A percentile compares a stretch with the other conserved stretches of the same genome.
phyloP scores from a whole-genome alignment of 2,888 invertebrate species.

The Oligia fasciuncula region DNA sequence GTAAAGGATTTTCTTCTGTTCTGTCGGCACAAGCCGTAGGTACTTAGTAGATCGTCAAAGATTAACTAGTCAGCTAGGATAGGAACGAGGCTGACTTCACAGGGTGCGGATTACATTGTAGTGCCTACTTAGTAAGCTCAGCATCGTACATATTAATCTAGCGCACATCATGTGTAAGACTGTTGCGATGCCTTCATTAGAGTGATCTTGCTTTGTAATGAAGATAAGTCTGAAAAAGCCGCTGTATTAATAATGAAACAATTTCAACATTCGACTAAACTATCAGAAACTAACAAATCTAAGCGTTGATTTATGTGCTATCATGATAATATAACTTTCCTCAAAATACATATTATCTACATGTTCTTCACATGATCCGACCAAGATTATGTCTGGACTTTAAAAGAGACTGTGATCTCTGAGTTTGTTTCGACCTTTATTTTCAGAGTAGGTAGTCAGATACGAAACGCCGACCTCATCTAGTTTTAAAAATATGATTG shows the following conservation, averaged over 20 bases:
- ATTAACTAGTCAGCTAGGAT: constrained; percentile 13
- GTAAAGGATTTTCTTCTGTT: background rate
- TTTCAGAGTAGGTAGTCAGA: too few relatives aligned
- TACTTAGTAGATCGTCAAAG: constrained; percentile 16
- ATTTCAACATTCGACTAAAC: too few relatives aligned
- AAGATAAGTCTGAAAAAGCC: too few relatives aligned
- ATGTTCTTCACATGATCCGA: too few relatives aligned
- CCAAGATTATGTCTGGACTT: too few relatives aligned
- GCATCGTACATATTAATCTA: constrained; percentile 14
- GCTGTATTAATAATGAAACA: too few relatives aligned
- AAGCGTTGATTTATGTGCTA: background rate
- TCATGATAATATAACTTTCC: background rate
- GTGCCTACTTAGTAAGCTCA: background rate
- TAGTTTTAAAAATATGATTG: too few relatives aligned
- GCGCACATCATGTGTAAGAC: background rate
- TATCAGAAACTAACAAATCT: background rate
- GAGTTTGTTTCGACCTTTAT: too few relatives aligned
- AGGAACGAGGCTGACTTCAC: background rate
- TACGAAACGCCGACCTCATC: too few relatives aligned
- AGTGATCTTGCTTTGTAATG: constrained; percentile 1
- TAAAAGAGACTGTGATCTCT: too few relatives aligned
- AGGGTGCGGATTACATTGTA: constrained; percentile 1
- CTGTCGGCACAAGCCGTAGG: background rate
- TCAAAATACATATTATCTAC: too few relatives aligned
- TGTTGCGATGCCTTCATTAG: background rate